Evolutionary conservation across 2,888 invertebrate species (phyloP).

Genomic region (Hirtodrosophila confusa): DNA sequence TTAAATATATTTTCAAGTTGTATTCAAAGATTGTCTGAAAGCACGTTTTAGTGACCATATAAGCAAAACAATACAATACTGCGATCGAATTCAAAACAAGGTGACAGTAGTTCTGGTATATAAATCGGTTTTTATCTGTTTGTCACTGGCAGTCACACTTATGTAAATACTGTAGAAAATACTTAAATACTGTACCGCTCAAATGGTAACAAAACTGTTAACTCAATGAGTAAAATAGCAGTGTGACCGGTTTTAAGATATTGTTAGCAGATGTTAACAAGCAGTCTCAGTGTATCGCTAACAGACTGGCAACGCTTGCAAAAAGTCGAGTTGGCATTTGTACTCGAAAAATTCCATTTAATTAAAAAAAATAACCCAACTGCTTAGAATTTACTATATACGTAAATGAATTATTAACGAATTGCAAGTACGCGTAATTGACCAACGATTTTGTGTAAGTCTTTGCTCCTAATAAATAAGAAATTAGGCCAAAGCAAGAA

Average conservation of each 20-base stretch:
- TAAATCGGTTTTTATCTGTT: neutral
- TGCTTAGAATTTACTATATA: conserved; percentile 32
- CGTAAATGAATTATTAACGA: conserved; percentile 45
- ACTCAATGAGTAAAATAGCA: conserved; percentile 2
- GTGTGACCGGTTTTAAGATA: neutral
- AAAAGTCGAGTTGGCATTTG: conserved; percentile 76
- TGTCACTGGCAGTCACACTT: neutral
- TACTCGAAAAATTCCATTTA: conserved; percentile 57
- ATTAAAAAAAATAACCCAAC: conserved; percentile 39
- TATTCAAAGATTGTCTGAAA: conserved; percentile 27
- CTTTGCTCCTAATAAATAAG: conserved; percentile 1
- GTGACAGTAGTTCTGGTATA: conserved; percentile 9
- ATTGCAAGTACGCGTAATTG: conserved; percentile 28
- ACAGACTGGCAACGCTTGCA: conserved; percentile 51
- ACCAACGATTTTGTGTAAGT: conserved; percentile 51
- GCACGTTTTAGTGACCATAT: conserved; percentile 49
- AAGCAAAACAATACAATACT: neutral
- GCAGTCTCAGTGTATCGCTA: conserved; percentile 6
- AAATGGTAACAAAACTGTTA: neutral
- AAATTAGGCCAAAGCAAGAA: conserved; percentile 18
- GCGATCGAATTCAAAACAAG: neutral
- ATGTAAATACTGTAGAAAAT: neutral
- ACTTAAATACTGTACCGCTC: too few relatives aligned
- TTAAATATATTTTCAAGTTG: conserved; percentile 3
- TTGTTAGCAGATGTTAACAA: conserved; percentile 17